Conservation (phyloP, 2,888 invertebrate genomes). For the Patella ulyssiponensis region DNA sequence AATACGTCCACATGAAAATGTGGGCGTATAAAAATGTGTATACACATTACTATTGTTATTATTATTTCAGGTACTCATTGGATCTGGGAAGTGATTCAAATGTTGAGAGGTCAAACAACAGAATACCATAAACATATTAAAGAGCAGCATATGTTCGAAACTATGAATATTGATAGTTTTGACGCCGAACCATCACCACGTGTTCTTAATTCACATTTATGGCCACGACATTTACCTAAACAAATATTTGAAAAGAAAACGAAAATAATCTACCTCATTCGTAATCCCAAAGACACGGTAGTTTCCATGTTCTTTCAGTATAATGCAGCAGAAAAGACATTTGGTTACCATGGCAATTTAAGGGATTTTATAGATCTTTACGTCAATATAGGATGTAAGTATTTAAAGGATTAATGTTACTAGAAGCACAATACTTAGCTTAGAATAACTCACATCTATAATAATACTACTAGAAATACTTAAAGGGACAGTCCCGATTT, state of each 20-base stretch:
- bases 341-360: background rate
- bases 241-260: slow-evolving; percentile 33
- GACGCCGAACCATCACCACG: slow-evolving; percentile 25
- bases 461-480: no score
- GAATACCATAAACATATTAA: slow-evolving; percentile 24
- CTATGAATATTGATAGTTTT: slow-evolving; percentile 17
- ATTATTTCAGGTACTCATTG: slow-evolving; percentile 39
- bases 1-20: no score
- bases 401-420: no score
- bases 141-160: slow-evolving; percentile 28
- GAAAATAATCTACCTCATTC: slow-evolving; percentile 32
- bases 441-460: no score
- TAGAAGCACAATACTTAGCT: no score
- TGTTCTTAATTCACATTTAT: slow-evolving; percentile 38
- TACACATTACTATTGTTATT: background rate
- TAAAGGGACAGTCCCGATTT: no score
- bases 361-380: background rate
- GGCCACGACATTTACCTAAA: slow-evolving; percentile 26
- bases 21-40: no score
- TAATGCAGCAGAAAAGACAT: background rate
- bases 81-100: slow-evolving; percentile 37
- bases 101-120: slow-evolving; percentile 26
- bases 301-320: slow-evolving; percentile 37
- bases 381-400: background rate
- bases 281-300: slow-evolving; percentile 40